A percentile compares a stretch with the other conserved stretches of the same genome.
These are phyloP conservation scores for Trachelus tabidus DNA, from an alignment of 2,888 invertebrate genomes.

Conservation along the genomic window DNA sequence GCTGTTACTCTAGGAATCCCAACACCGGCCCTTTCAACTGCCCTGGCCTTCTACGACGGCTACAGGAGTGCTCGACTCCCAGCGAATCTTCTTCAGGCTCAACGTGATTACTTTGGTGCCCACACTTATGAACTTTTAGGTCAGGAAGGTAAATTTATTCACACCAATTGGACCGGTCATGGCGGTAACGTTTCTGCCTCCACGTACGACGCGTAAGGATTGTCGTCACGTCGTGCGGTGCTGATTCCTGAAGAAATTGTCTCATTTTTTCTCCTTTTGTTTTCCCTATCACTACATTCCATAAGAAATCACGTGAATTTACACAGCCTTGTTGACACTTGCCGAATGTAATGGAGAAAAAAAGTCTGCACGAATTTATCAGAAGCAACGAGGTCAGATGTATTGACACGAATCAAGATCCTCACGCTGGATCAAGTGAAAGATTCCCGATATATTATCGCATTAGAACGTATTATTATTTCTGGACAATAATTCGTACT, in stretches of 20 bases:
- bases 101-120: slow-evolving; percentile 98
- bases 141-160: slow-evolving; percentile 89
- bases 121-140: slow-evolving; percentile 95
- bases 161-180: slow-evolving; percentile 99
- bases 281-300: neutral
- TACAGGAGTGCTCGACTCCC: slow-evolving; percentile 88
- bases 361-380: neutral
- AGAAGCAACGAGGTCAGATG: neutral
- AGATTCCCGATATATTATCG: neutral
- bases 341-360: neutral
- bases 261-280: neutral
- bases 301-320: neutral
- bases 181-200: slow-evolving; percentile 97
- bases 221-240: neutral
- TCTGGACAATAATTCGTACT: neutral
- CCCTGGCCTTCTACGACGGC: slow-evolving; percentile 97
- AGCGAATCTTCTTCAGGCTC: slow-evolving; percentile 96
- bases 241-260: neutral
- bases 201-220: slow-evolving; percentile 81
- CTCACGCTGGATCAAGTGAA: neutral
- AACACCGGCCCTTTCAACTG: slow-evolving; percentile 91
- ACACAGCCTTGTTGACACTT: neutral
- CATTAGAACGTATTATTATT: neutral
- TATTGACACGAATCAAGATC: no score
- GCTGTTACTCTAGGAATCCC: slow-evolving; percentile 87